phyloP scores from a whole-genome alignment of 2,113 vertebrate genomes.

The Erpornis zantholeuca region DNA sequence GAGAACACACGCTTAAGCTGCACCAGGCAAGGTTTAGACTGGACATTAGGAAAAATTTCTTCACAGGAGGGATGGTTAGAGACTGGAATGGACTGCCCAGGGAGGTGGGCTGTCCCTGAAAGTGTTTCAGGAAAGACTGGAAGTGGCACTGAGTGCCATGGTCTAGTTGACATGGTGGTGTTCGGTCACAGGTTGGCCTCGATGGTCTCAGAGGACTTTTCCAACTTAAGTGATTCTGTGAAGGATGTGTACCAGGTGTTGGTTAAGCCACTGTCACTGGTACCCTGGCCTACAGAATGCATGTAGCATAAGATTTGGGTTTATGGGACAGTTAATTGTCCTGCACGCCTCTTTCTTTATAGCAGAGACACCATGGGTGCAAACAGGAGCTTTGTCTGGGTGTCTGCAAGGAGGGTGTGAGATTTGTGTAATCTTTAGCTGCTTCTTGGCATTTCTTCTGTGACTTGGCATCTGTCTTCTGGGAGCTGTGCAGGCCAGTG shows the following conservation, averaged over 20 bases:
- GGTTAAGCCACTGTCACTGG: not conserved
- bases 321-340: not conserved
- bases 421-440: not conserved
- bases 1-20: not conserved
- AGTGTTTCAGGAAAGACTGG: not conserved
- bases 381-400: not conserved
- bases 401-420: not conserved
- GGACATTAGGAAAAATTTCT: not conserved
- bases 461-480: not conserved
- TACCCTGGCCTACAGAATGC: not conserved
- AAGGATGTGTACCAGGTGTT: not conserved
- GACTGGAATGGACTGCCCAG: not conserved
- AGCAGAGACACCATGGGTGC: too few relatives aligned
- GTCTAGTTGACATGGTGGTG: not conserved
- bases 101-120: not conserved
- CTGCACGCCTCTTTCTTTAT: not conserved
- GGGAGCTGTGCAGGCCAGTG: too few relatives aligned
- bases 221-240: not conserved
- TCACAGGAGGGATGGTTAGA: not conserved
- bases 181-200: fast-evolving
- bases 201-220: not conserved
- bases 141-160: not conserved
- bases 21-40: not conserved
- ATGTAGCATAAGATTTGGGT: not conserved
- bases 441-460: not conserved